Conservation (phyloP, 2,797 vertebrate genomes). For the Gobio occitaniae region DNA sequence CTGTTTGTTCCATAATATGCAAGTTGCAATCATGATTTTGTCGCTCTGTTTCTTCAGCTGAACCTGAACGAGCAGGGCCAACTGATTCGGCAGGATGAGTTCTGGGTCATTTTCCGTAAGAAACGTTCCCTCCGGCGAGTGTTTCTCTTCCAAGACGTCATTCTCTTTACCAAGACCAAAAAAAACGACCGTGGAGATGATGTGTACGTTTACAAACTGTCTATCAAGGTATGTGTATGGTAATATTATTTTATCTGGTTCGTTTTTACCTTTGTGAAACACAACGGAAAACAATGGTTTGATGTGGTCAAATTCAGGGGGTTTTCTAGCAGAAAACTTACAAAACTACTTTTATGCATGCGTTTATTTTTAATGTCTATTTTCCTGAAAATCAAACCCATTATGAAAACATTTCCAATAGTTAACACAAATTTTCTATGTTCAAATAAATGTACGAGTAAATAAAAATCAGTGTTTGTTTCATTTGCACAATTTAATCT, state of each 20-base stretch:
- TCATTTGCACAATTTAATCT: not conserved
- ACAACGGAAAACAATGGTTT: not conserved
- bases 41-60: conserved; percentile 68
- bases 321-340: not conserved
- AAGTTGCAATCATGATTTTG: not conserved
- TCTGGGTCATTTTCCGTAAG: conserved; percentile 79
- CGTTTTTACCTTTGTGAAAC: not conserved
- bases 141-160: conserved; percentile 83
- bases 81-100: conserved; percentile 81
- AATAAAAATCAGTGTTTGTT: not conserved
- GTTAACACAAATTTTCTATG: not conserved
- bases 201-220: conserved; percentile 83
- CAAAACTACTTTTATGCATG: not conserved
- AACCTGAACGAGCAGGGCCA: conserved; percentile 84
- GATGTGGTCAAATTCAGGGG: not conserved
- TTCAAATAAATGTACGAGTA: not conserved
- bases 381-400: not conserved
- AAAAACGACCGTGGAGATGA: conserved; percentile 80
- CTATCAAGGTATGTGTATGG: conserved; percentile 77
- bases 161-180: conserved; percentile 84
- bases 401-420: not conserved
- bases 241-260: not conserved
- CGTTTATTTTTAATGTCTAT: not conserved
- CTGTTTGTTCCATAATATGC: not conserved
- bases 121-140: conserved; percentile 79